Evolutionary conservation across 2,888 invertebrate species (phyloP).

Genomic region (Mimachlamys varia): DNA sequence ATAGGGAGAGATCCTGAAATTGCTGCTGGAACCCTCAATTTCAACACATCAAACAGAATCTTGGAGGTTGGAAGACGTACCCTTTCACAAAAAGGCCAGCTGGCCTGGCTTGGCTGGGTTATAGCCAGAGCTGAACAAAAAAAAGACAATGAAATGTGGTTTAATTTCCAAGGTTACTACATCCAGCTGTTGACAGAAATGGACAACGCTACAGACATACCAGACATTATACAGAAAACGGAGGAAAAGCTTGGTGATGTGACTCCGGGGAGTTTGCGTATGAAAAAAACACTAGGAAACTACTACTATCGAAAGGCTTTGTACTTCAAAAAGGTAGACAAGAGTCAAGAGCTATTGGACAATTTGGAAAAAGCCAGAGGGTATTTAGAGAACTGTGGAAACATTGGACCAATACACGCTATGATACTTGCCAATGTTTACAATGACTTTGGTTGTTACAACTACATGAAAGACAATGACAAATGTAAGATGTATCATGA

Average conservation of each 20-base stretch:
- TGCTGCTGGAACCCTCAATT: neutral
- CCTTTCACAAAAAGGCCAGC: neutral
- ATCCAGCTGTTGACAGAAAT: neutral
- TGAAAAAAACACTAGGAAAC: conserved; percentile 42
- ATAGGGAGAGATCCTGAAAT: neutral
- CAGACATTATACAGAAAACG: neutral
- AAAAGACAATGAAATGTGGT: neutral
- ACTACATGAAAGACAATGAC: conserved; percentile 40
- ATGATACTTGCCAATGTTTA: conserved; percentile 43
- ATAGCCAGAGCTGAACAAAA: neutral
- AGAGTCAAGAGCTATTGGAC: conserved; percentile 1
- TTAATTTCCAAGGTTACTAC: neutral
- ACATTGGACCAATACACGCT: neutral
- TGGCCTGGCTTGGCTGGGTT: neutral
- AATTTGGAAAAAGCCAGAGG: conserved; percentile 36
- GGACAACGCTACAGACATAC: neutral
- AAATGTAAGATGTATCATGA: conserved; percentile 37
- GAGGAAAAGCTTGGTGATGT: neutral
- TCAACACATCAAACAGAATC: neutral
- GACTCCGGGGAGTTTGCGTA: neutral
- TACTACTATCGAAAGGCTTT: conserved; percentile 42
- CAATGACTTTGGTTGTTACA: conserved; percentile 47
- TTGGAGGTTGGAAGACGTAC: neutral
- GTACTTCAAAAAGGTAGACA: neutral
- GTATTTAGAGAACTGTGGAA: conserved; percentile 39